Evolutionary conservation across 2,113 vertebrate species (phyloP).

Genomic region (Pontoporia blainvillei): DNA sequence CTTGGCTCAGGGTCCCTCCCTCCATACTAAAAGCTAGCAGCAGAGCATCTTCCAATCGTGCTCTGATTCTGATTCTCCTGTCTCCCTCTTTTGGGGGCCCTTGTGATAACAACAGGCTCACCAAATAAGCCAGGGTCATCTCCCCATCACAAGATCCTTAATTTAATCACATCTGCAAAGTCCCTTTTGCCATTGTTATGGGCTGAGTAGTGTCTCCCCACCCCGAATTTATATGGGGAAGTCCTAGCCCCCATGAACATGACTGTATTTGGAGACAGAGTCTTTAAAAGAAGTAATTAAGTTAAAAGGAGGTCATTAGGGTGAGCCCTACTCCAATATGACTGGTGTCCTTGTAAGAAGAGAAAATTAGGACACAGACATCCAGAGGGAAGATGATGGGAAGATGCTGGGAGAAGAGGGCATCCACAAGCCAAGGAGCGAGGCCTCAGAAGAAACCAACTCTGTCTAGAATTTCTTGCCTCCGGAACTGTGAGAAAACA

Average conservation of each 20-base stretch:
- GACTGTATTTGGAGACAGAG: background rate
- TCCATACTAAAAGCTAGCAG: background rate
- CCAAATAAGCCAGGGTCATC: background rate
- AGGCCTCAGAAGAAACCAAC: background rate
- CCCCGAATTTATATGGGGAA: background rate
- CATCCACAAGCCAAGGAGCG: background rate
- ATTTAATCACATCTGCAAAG: background rate
- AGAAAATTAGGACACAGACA: background rate
- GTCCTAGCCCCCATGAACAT: background rate
- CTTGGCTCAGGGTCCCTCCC: background rate
- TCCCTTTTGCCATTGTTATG: background rate
- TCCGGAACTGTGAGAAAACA: background rate
- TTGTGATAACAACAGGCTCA: background rate
- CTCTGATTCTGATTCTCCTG: background rate
- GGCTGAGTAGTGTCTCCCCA: background rate
- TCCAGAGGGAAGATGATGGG: background rate
- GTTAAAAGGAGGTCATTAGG: background rate
- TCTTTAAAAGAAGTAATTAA: background rate
- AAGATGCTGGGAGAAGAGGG: fast-evolving
- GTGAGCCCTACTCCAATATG: no score
- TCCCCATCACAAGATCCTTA: background rate
- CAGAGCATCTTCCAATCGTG: background rate
- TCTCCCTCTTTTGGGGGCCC: background rate
- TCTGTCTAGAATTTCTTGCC: background rate
- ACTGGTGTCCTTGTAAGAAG: background rate